Evolutionary conservation across 2,888 invertebrate species (phyloP).

Genomic region (Amiota minor): DNA sequence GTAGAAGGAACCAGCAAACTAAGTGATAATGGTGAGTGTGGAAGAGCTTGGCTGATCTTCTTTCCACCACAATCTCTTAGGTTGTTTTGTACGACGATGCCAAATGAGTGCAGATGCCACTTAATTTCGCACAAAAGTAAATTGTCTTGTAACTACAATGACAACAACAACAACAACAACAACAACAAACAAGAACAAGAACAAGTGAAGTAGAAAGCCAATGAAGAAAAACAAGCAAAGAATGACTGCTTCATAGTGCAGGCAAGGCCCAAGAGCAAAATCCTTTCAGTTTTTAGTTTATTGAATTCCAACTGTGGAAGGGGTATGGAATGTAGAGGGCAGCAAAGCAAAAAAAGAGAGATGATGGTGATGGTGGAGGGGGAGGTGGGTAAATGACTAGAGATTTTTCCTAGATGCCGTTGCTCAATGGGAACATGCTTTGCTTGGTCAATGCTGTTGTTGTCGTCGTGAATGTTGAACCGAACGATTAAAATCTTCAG

Average conservation of each 20-base stretch:
- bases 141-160: constrained; percentile 69
- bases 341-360: background rate
- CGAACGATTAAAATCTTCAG: constrained; percentile 71
- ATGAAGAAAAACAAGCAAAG: constrained; percentile 56
- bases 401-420: constrained; percentile 20
- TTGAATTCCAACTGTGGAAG: too few species aligned
- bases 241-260: constrained; percentile 48
- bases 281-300: background rate
- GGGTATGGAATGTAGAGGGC: background rate
- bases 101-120: constrained; percentile 66
- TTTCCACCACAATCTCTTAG: constrained; percentile 45
- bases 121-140: constrained; percentile 72
- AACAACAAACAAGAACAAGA: constrained; percentile 38
- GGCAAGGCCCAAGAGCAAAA: constrained; percentile 19
- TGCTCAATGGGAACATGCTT: constrained; percentile 30
- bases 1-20: too few species aligned
- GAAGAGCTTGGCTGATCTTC: constrained; percentile 22
- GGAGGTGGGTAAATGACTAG: background rate
- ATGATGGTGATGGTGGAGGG: background rate
- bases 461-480: constrained; percentile 34
- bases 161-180: constrained; percentile 46
- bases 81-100: constrained; percentile 58
- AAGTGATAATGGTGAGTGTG: constrained; percentile 22
- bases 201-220: background rate
- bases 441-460: constrained; percentile 33